A percentile compares a stretch with the other conserved stretches of the same genome.
These are phyloP conservation scores for Macquaria australasica DNA, from an alignment of 2,113 vertebrate genomes.

Conservation along the genomic window DNA sequence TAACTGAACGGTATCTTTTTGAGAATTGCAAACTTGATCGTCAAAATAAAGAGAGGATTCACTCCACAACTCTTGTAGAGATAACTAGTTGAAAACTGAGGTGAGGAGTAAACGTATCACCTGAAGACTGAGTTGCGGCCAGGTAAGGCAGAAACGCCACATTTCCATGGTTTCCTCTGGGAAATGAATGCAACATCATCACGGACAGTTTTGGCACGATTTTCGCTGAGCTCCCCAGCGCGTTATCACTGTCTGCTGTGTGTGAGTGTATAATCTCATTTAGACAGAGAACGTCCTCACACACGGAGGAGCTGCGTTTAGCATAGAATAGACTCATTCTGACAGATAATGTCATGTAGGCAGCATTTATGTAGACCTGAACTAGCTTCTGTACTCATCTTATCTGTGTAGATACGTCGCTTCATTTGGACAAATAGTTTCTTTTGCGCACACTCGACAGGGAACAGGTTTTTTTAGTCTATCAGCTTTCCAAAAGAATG, in stretches of 20 bases:
- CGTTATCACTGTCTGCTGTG: slow-evolving; percentile 10
- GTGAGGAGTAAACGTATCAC: neutral
- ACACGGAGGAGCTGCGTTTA: neutral
- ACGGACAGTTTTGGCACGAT: slow-evolving; percentile 44
- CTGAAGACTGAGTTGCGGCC: neutral
- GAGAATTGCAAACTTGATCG: neutral
- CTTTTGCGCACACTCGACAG: neutral
- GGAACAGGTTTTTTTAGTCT: neutral
- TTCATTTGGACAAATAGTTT: neutral
- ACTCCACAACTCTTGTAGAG: neutral
- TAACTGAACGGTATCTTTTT: neutral
- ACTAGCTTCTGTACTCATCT: neutral
- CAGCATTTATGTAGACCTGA: neutral
- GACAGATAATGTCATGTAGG: neutral
- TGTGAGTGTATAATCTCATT: neutral
- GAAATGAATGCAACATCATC: slow-evolving; percentile 52
- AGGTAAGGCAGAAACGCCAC: neutral
- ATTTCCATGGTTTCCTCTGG: slow-evolving; percentile 31
- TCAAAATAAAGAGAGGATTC: neutral
- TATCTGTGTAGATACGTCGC: neutral
- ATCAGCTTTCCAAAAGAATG: slow-evolving; percentile 5
- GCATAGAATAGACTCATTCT: neutral
- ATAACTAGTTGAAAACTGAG: neutral
- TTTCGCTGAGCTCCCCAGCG: neutral
- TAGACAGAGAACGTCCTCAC: neutral